Conservation (phyloP, 2,113 vertebrate genomes). For the Enhydra lutris region DNA sequence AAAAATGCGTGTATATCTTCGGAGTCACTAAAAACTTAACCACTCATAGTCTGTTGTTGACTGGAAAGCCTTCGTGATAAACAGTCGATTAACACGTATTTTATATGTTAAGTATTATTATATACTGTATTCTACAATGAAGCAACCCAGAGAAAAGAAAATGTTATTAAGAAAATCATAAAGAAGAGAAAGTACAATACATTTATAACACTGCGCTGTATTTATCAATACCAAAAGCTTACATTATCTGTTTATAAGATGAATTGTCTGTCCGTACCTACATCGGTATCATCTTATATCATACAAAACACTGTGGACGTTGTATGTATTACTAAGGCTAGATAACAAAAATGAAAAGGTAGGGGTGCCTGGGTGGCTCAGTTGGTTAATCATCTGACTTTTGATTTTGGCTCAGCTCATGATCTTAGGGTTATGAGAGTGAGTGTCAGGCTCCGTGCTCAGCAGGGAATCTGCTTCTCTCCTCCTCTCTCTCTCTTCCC, state of each 20-base stretch:
- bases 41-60: neutral
- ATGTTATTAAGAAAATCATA: neutral
- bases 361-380: neutral
- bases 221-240: neutral
- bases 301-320: neutral
- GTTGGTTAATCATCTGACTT: neutral
- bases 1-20: neutral
- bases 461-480: neutral
- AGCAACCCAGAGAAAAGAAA: neutral
- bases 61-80: neutral
- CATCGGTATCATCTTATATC: neutral
- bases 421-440: neutral
- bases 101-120: neutral
- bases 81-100: neutral
- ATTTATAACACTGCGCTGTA: neutral
- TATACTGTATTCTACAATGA: neutral
- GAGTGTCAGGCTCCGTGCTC: neutral
- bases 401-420: neutral
- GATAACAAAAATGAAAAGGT: neutral
- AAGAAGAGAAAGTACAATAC: neutral
- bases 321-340: neutral
- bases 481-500: neutral
- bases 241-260: neutral
- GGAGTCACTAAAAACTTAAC: neutral
- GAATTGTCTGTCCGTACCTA: neutral